These are phyloP conservation scores for Procambarus clarkii DNA, from an alignment of 1,140 invertebrate genomes.

Conservation along the genomic window DNA sequence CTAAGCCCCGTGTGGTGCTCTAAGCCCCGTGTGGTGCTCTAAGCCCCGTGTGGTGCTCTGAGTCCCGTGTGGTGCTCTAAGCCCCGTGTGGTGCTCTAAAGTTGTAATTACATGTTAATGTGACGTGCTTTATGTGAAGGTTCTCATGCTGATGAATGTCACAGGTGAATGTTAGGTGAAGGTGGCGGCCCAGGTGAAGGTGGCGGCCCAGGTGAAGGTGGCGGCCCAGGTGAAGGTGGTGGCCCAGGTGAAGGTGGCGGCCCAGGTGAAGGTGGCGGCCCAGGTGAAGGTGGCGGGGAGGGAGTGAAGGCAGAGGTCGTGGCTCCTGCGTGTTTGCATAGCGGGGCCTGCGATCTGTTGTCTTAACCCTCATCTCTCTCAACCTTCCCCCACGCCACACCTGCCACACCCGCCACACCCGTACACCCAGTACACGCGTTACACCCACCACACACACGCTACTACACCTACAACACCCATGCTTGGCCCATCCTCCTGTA, in stretches of 20 bases:
- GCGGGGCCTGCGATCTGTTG: conserved; percentile 21
- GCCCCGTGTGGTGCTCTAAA: neutral
- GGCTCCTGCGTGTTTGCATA: conserved; percentile 22
- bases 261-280: neutral
- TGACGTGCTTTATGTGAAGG: neutral
- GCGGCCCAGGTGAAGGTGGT: neutral
- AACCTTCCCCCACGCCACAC: conserved; percentile 9
- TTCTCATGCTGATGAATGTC: neutral
- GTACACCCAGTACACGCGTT: neutral
- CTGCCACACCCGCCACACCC: conserved; percentile 7
- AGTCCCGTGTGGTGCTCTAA: neutral
- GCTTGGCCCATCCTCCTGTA: neutral
- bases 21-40: too few species aligned
- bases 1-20: too few species aligned
- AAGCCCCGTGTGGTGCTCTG: too few species aligned
- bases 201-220: neutral
- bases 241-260: neutral
- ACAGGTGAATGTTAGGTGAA: neutral
- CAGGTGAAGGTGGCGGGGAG: neutral
- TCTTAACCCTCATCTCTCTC: conserved; percentile 25
- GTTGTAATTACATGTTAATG: neutral
- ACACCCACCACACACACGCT: neutral
- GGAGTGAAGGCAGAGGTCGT: neutral
- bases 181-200: neutral
- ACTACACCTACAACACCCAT: conserved; percentile 6